Percentiles rank a stretch among this genome's conserved stretches.
Evolutionary conservation across 2,797 vertebrate species (phyloP).

Genomic region (Staurois parvus): DNA sequence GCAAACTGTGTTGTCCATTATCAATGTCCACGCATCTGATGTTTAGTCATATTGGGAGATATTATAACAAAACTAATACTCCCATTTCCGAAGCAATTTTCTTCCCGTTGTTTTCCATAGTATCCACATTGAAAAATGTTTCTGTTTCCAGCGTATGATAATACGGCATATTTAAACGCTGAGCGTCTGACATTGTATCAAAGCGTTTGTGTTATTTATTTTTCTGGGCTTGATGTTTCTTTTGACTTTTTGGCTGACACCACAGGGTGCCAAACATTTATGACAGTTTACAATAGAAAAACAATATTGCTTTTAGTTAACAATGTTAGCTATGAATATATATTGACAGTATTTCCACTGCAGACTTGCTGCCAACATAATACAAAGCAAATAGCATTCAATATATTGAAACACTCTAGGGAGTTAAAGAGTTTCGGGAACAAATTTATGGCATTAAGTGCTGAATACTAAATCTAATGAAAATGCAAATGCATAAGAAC

Average conservation of each 20-base stretch:
- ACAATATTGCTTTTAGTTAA: slow-evolving; percentile 86
- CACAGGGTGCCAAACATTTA: slow-evolving; percentile 77
- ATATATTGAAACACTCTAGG: slow-evolving; percentile 75
- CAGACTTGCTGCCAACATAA: slow-evolving; percentile 80
- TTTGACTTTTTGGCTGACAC: slow-evolving; percentile 75
- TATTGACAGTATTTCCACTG: slow-evolving; percentile 81
- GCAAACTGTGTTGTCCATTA: background rate
- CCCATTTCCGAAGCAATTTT: slow-evolving; percentile 58
- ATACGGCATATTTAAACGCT: slow-evolving; percentile 64
- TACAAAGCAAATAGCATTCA: slow-evolving; percentile 80
- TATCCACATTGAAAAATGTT: slow-evolving; percentile 54
- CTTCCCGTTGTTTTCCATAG: slow-evolving; percentile 63
- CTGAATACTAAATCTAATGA: slow-evolving; percentile 80
- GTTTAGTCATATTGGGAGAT: slow-evolving; percentile 20
- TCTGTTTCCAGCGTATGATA: slow-evolving; percentile 62
- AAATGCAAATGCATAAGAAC: slow-evolving; percentile 78
- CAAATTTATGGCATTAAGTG: slow-evolving; percentile 81
- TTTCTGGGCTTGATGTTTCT: slow-evolving; percentile 64
- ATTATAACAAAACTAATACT: slow-evolving; percentile 49
- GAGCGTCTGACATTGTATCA: slow-evolving; percentile 69
- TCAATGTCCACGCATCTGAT: background rate
- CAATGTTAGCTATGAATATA: slow-evolving; percentile 84
- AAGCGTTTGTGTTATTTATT: slow-evolving; percentile 67
- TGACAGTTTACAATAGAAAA: slow-evolving; percentile 83
- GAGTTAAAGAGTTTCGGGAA: slow-evolving; percentile 79